These are phyloP conservation scores for Coracopsis vasa DNA, from an alignment of 2,113 vertebrate species.

Conservation along the genomic window DNA sequence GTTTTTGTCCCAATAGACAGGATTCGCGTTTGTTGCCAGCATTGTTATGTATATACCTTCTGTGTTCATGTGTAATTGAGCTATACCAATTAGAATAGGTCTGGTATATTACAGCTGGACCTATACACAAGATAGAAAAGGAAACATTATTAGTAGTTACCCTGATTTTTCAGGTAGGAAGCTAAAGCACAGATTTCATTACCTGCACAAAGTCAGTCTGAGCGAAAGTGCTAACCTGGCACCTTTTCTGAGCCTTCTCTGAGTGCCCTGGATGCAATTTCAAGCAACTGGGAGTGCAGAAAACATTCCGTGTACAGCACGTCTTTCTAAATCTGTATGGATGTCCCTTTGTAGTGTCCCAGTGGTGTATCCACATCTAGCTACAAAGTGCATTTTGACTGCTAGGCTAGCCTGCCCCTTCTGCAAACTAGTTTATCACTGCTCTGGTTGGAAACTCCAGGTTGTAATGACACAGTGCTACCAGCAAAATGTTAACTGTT, in stretches of 20 bases:
- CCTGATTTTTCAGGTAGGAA: not conserved
- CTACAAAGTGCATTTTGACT: not conserved
- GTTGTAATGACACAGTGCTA: not conserved
- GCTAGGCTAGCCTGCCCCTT: not conserved
- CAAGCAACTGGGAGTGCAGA: not conserved
- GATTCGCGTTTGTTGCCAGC: not conserved
- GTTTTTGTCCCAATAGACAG: not conserved
- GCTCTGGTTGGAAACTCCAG: not conserved
- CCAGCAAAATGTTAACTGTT: not conserved
- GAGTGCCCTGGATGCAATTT: not conserved
- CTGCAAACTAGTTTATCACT: not conserved
- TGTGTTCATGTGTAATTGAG: not conserved
- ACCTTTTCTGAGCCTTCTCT: not conserved
- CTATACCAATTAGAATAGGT: not conserved
- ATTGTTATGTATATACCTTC: not conserved
- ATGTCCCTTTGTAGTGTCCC: not conserved
- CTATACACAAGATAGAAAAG: not conserved
- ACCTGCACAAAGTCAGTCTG: not conserved
- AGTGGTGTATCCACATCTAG: not conserved
- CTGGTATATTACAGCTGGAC: not conserved
- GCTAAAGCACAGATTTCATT: not conserved
- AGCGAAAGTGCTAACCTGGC: not conserved
- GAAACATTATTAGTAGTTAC: not conserved
- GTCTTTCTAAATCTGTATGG: not conserved
- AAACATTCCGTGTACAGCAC: not conserved